Base-by-base conservation (phyloP, 2,113 vertebrate species). In the Nycticryphes semicollaris region DNA sequence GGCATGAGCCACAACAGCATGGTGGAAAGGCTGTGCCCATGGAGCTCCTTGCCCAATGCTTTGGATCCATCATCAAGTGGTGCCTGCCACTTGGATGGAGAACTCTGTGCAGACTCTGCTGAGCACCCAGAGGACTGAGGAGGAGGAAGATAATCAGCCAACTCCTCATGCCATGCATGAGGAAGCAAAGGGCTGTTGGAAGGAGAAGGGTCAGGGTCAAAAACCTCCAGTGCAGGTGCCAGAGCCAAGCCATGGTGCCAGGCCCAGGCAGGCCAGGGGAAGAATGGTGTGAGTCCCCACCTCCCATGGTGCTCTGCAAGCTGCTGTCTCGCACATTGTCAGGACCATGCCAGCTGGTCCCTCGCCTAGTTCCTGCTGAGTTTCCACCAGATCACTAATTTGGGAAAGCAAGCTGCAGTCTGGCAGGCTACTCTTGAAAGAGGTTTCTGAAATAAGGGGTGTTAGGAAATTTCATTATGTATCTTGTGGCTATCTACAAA, bases 291-390 rank as follows among this genome's bases (percentile, higher is more conserved):
- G 5, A 31, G 59, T 50, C 31, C 56, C 39, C 67, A 62, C 33
- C 87, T 94, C 79, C 83, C 64, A 62, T 3, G 0, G 25, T 0
- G 6, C 22, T 50, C 68, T 21, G 15, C 0, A 21, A 75, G 91
- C 47, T 1, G 0, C 60, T n/a, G 66, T 53, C 74, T 89, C 7
- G 1, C 2, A 0, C 2, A 3, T 73, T 18, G 1, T 50, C 12
- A 0, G 54, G 81, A 22, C 68, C 1, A 0, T 63, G 86, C 82
- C 93, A 88, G 79, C 48, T 77, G 86, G 53, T 51, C 14, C 35
- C 22, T 60, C 0, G 3, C 72, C 91, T 79, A 30, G 53, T 1
- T 90, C 91, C 89, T 76, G 31, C 86, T 27, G 89, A 62, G 48
- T 31, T 91, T 75, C 87, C 89, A 86, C 48, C 84, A 25, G 4